Percentiles rank a stretch among this genome's conserved stretches.
These are phyloP conservation scores for Copsychus sechellarum DNA, from an alignment of 2,113 vertebrate species.

Conservation along the genomic window DNA sequence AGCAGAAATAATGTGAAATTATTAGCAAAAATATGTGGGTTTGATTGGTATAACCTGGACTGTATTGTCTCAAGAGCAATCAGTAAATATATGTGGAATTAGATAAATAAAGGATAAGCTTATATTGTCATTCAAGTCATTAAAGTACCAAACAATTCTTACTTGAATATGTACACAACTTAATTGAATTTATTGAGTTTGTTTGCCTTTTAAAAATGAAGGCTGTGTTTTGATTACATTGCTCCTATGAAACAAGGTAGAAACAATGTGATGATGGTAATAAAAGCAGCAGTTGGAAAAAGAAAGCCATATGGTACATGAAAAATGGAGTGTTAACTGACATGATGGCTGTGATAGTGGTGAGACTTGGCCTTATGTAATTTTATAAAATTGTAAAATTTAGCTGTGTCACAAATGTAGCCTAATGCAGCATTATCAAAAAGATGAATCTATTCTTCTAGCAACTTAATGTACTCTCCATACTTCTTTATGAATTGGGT, in stretches of 20 bases:
- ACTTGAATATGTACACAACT: not conserved
- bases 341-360: not conserved
- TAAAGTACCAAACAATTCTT: not conserved
- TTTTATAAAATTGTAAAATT: not conserved
- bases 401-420: not conserved
- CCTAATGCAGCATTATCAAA: not conserved
- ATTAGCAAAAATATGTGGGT: not conserved
- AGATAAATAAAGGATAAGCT: not conserved
- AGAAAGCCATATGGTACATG: not conserved
- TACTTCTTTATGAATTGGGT: not conserved
- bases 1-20: not conserved
- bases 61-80: not conserved
- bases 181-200: not conserved
- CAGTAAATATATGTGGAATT: not conserved
- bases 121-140: not conserved
- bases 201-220: not conserved
- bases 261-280: not conserved
- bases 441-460: not conserved
- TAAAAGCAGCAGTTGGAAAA: not conserved
- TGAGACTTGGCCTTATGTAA: not conserved
- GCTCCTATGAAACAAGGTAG: not conserved
- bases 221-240: not conserved
- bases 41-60: not conserved
- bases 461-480: not conserved
- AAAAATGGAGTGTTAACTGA: not conserved